These are phyloP conservation scores for Helogale parvula DNA, from an alignment of 2,113 vertebrate genomes.

Conservation along the genomic window DNA sequence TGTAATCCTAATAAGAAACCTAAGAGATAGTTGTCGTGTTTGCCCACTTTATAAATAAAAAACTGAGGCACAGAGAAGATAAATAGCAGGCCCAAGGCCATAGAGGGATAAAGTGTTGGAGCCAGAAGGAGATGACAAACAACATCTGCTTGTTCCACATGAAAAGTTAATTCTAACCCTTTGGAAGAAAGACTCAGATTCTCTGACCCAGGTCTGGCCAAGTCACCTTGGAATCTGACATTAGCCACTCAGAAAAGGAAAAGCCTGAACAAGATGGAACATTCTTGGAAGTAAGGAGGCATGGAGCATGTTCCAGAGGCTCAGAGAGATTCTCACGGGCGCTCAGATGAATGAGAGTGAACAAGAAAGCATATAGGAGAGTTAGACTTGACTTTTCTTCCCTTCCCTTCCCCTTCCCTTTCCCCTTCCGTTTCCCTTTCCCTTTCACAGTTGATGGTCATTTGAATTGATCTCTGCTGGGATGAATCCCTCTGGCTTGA, in stretches of 20 bases:
- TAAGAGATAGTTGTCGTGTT: background rate
- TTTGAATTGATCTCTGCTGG: background rate
- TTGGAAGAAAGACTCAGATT: background rate
- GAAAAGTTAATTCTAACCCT: background rate
- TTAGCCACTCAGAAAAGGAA: background rate
- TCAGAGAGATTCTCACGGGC: background rate
- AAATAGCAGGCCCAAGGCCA: background rate
- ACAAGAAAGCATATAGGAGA: background rate
- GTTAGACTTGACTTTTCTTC: background rate
- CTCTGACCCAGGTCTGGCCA: background rate
- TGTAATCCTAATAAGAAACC: background rate
- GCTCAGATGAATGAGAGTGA: background rate
- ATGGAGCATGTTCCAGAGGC: background rate
- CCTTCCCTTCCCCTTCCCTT: background rate
- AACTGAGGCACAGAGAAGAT: background rate
- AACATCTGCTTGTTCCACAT: background rate
- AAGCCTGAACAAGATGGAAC: background rate
- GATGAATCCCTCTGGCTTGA: background rate
- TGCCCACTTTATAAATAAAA: conserved; percentile 1
- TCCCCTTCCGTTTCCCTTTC: background rate
- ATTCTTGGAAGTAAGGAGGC: background rate
- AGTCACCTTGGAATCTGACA: background rate
- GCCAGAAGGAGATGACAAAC: background rate
- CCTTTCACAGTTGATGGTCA: background rate
- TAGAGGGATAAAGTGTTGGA: background rate